phyloP scores from a whole-genome alignment of 2,797 vertebrate genomes.

The Lemur catta region DNA sequence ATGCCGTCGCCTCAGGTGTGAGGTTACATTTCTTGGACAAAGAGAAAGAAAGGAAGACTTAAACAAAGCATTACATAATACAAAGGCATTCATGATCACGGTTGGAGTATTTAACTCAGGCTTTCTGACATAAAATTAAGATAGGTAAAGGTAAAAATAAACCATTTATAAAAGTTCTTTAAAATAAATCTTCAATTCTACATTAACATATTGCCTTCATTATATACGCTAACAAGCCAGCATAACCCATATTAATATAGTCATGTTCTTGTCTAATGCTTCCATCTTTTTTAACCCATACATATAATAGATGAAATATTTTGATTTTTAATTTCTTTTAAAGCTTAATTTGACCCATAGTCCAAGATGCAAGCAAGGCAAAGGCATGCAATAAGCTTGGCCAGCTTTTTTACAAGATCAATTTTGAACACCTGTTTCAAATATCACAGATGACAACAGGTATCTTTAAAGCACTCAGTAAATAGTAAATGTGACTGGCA shows the following conservation, averaged over 20 bases:
- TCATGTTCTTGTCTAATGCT: not conserved
- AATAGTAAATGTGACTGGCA: slow-evolving; percentile 74
- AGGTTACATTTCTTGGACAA: slow-evolving; percentile 59
- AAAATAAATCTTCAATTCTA: not conserved
- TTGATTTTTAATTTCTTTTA: not conserved
- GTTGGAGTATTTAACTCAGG: not conserved
- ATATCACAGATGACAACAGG: slow-evolving; percentile 45
- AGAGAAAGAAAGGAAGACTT: slow-evolving; percentile 58
- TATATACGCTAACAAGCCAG: not conserved
- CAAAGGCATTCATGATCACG: slow-evolving; percentile 32
- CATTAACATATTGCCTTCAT: not conserved
- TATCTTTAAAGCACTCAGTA: slow-evolving; percentile 71
- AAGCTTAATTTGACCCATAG: slow-evolving; percentile 18
- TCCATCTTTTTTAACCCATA: slow-evolving; percentile 50
- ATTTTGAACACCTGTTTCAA: slow-evolving; percentile 69
- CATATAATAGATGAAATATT: not conserved
- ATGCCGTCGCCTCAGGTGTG: slow-evolving; percentile 35
- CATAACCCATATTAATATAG: not conserved
- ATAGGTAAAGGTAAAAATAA: slow-evolving; percentile 27
- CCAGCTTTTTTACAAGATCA: slow-evolving; percentile 49
- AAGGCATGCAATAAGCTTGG: slow-evolving; percentile 61
- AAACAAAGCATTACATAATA: slow-evolving; percentile 40
- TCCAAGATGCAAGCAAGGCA: slow-evolving; percentile 61
- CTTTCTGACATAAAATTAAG: not conserved
- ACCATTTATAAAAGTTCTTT: not conserved